Evolutionary conservation across 1,140 invertebrate genomes (phyloP).

Genomic region (Cecropterus lyciades): DNA sequence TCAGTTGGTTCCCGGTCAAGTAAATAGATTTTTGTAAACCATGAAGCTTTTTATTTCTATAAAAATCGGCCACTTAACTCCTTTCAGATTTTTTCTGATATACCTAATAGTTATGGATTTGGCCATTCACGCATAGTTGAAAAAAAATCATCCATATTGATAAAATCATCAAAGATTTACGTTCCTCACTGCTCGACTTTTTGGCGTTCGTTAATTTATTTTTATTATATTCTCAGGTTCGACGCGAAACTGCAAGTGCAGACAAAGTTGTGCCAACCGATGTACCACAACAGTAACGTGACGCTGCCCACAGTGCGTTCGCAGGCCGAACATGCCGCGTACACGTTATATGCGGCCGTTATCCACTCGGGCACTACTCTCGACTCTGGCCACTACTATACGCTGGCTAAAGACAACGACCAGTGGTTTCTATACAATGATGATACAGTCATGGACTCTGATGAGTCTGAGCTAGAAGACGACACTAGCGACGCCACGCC

Average conservation of each 20-base stretch:
- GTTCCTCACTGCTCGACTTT: no score
- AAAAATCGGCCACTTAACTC: no score
- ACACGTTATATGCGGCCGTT: slow-evolving; percentile 91
- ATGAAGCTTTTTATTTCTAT: no score
- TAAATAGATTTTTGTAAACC: no score
- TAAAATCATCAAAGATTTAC: no score
- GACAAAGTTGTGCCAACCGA: slow-evolving; percentile 89
- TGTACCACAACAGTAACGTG: slow-evolving; percentile 87
- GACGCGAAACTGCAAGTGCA: slow-evolving; percentile 87
- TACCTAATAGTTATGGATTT: no score
- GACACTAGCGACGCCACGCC: slow-evolving; percentile 88
- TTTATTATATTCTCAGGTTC: slow-evolving; percentile 47
- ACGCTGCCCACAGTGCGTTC: slow-evolving; percentile 80
- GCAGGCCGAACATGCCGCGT: slow-evolving; percentile 79
- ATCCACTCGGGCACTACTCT: slow-evolving; percentile 93
- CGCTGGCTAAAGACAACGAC: slow-evolving; percentile 88
- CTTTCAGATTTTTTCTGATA: no score
- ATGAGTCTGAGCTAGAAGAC: slow-evolving; percentile 86
- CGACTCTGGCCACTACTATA: slow-evolving; percentile 95
- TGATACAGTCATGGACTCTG: slow-evolving; percentile 86
- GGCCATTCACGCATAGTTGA: no score
- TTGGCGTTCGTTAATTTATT: no score
- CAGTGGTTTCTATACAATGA: slow-evolving; percentile 94
- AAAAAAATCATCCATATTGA: no score
- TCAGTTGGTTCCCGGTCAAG: no score